Evolutionary conservation across 2,888 invertebrate species (phyloP), one percentile per base, ranked within the genome.

Genomic region (Disparrhopalites patrizii): DNA sequence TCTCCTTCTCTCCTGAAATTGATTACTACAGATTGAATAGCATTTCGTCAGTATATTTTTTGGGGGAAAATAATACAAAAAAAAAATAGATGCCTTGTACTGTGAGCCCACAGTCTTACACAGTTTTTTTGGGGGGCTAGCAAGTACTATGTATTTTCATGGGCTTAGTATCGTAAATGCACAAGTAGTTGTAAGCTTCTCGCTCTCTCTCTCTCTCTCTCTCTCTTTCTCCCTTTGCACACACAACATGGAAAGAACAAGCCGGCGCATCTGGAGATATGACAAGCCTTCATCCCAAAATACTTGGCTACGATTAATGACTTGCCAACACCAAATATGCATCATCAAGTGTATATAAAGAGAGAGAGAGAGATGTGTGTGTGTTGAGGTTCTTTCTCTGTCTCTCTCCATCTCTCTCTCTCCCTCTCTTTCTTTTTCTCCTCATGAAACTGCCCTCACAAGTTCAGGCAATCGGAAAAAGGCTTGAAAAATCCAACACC

Each of bases 281-380:
- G 75, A 75, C 75, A 75, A 73, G 74, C 75, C 74, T 73, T 75
- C 75, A 75, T 74, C 73, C 73, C 72, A 73, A 74, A 73, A 73
- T 75, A 74, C 73, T 73, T 70, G 67, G 67, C 68, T 66, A 75
- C 75, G 75, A 75, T 75, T 75, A 75, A 75, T 75, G 75, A 75
- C 75, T 75, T 75, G 75, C 75, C 75, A 75, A 74, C 73, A 75
- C 73, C 75, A 75, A 74, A 73, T 74, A 75, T 69, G 73, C 73
- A 72, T 70, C 73, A 72, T 70, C 70, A 70, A 68, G 63, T 70
- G 66, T 66, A 71, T 70, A 66, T 70, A 66, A 66, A 67, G 65
- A 66, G 62, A 62, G n/a, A n/a, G n/a, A n/a, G n/a, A n/a, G n/a
- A n/a, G n/a, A n/a, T n/a, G n/a, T n/a, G n/a, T 67, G 38, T 64